These are phyloP conservation scores for Oscheius sp. DNA, from an alignment of 2,888 invertebrate species.

Conservation along the genomic window DNA sequence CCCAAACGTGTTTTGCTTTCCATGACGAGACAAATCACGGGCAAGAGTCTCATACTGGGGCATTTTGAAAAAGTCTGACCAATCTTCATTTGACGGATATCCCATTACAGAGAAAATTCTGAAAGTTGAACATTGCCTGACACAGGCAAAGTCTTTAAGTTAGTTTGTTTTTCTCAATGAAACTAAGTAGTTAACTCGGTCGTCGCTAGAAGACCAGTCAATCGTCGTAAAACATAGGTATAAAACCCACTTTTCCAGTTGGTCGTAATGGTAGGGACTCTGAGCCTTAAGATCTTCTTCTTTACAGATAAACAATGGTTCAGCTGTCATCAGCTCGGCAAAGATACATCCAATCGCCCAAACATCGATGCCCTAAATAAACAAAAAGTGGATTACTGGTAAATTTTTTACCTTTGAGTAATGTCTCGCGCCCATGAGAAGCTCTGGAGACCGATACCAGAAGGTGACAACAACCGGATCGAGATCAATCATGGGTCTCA, in stretches of 20 bases:
- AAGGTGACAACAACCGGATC: slow-evolving; percentile 99
- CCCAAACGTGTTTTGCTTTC: slow-evolving; percentile 17
- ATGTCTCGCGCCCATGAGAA: slow-evolving; percentile 75
- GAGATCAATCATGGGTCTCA: slow-evolving; percentile 95
- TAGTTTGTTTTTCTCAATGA: slow-evolving; percentile 91
- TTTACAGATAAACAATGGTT: slow-evolving; percentile 98
- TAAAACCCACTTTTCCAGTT: slow-evolving; percentile 79
- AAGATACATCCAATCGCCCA: slow-evolving; percentile 85
- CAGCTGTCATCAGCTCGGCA: slow-evolving; percentile 96
- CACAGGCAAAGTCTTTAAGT: slow-evolving; percentile 85
- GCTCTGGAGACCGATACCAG: slow-evolving; percentile 96
- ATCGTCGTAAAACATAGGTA: too few relatives aligned
- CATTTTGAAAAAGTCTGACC: slow-evolving; percentile 79
- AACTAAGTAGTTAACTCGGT: too few relatives aligned
- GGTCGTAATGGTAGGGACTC: slow-evolving; percentile 95
- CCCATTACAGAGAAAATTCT: slow-evolving; percentile 99
- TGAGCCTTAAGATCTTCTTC: slow-evolving; percentile 99
- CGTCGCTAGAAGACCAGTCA: too few relatives aligned
- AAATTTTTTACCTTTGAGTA: slow-evolving; percentile 69
- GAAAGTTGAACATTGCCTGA: slow-evolving; percentile 7
- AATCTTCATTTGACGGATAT: slow-evolving; percentile 77
- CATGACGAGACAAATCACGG: slow-evolving; percentile 91
- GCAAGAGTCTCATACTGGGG: slow-evolving; percentile 94
- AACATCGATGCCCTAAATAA: slow-evolving; percentile 71
- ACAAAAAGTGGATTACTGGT: background rate